Evolutionary conservation across 2,797 vertebrate genomes (phyloP).

Genomic region (Gadopsis marmoratus): DNA sequence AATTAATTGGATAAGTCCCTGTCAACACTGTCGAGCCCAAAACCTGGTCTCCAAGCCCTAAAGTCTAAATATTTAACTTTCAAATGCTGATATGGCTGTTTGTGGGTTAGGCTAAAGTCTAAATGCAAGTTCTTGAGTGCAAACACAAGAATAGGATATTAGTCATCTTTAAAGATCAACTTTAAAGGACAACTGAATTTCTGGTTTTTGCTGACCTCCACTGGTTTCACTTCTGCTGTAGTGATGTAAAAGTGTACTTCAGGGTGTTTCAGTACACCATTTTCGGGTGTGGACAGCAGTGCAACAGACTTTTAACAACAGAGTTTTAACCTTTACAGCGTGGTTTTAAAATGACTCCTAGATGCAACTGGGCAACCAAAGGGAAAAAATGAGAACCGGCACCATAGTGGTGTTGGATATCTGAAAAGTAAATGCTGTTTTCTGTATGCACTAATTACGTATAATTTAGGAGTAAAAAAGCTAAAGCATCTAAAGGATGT

Average conservation of each 20-base stretch:
- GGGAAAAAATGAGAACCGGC: neutral
- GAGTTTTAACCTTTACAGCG: neutral
- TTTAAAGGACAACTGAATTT: neutral
- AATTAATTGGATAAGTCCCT: neutral
- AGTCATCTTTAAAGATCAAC: neutral
- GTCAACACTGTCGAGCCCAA: neutral
- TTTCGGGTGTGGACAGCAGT: neutral
- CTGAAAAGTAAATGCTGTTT: neutral
- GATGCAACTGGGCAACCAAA: neutral
- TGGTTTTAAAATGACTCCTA: neutral
- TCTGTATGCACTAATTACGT: neutral
- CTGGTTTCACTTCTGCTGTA: neutral
- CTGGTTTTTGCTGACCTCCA: neutral
- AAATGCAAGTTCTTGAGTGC: neutral
- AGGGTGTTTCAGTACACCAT: neutral
- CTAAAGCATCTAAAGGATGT: neutral
- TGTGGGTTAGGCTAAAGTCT: neutral
- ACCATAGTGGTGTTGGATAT: constrained; percentile 1
- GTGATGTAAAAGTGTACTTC: constrained; percentile 1
- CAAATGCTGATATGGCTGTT: neutral
- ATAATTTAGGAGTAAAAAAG: neutral
- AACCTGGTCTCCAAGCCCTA: neutral
- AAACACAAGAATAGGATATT: neutral
- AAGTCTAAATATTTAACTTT: neutral
- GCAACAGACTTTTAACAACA: neutral